Conservation (phyloP, 37 sponge, comb jelly and placozoan genomes). For the Corticium candelabrum region DNA sequence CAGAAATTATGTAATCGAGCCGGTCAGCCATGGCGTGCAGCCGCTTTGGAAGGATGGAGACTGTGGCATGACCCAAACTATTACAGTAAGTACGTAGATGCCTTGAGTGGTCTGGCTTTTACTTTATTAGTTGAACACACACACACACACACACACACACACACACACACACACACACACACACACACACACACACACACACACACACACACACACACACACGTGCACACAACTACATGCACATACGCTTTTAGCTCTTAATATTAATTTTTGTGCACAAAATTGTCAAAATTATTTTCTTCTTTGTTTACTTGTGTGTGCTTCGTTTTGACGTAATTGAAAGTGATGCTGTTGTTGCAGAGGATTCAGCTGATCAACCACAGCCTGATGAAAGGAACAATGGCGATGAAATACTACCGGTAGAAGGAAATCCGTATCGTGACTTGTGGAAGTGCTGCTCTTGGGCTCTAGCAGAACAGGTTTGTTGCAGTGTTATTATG, state of each 20-base stretch:
- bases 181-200: slow-evolving; percentile 15
- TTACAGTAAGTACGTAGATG: background rate
- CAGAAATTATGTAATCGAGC: slow-evolving; percentile 60
- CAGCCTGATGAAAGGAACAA: background rate
- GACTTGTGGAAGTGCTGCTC: slow-evolving; percentile 81
- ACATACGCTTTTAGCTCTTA: background rate
- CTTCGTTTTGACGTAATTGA: no score
- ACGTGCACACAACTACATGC: no score
- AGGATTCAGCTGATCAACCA: background rate
- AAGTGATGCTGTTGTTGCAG: background rate
- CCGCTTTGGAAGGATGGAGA: slow-evolving; percentile 73
- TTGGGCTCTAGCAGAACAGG: slow-evolving; percentile 74
- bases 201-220: background rate
- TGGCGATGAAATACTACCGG: slow-evolving; percentile 34
- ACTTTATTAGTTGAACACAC: background rate
- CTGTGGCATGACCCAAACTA: slow-evolving; percentile 88
- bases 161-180: background rate
- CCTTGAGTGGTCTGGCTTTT: no score
- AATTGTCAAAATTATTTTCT: background rate
- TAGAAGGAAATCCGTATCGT: slow-evolving; percentile 71
- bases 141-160: slow-evolving; percentile 9
- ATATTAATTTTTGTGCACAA: background rate
- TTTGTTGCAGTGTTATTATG: no score
- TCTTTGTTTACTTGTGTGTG: no score
- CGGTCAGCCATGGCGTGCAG: slow-evolving; percentile 87